Conservation (phyloP, 2,113 vertebrate species). For the Plestiodon gilberti region DNA sequence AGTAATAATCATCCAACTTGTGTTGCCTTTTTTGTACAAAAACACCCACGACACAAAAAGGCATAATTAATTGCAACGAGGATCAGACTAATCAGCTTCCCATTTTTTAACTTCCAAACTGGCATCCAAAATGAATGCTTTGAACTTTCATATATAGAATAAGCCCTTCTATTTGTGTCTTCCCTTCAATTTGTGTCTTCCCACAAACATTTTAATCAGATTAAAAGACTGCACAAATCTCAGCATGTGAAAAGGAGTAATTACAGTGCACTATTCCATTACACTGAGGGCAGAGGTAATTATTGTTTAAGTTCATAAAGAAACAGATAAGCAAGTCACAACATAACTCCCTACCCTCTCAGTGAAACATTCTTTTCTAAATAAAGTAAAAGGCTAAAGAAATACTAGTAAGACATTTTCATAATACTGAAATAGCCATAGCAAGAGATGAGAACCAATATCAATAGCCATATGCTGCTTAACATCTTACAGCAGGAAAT, state of each 20-base stretch:
- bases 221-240: slow-evolving; percentile 26
- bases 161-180: slow-evolving; percentile 2
- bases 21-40: not conserved
- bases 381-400: slow-evolving; percentile 19
- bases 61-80: slow-evolving; percentile 27
- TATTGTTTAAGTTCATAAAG: slow-evolving; percentile 44
- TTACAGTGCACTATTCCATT: slow-evolving; percentile 50
- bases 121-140: not conserved
- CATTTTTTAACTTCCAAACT: not conserved
- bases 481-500: not conserved
- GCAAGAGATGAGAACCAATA: not conserved
- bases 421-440: not conserved
- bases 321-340: slow-evolving; percentile 56
- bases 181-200: not conserved
- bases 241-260: slow-evolving; percentile 52
- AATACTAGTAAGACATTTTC: not conserved
- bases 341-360: slow-evolving; percentile 35
- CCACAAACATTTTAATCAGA: slow-evolving; percentile 21
- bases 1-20: not conserved
- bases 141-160: slow-evolving; percentile 8
- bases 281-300: slow-evolving; percentile 49
- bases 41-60: not conserved
- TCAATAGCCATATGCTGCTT: not conserved
- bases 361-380: slow-evolving; percentile 4
- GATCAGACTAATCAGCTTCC: not conserved